phyloP scores from a whole-genome alignment of 2,888 invertebrate genomes.

The Brachypalpus laphriformis region DNA sequence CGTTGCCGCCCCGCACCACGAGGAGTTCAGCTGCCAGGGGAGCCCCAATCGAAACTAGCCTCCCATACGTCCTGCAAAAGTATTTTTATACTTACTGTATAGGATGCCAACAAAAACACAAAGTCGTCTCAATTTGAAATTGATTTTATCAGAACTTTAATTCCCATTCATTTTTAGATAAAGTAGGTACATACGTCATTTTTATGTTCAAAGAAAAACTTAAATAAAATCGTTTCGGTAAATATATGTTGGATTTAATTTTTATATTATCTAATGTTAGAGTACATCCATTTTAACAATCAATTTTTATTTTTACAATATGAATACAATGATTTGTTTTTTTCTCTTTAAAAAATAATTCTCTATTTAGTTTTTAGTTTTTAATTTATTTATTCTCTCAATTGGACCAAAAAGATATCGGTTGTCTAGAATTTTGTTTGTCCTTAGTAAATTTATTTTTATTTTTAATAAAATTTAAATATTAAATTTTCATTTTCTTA shows the following conservation, averaged over 20 bases:
- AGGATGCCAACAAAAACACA: too few relatives aligned
- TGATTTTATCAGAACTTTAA: constrained; percentile 44
- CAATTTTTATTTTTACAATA: constrained; percentile 41
- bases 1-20: too few relatives aligned
- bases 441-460: background rate
- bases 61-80: too few relatives aligned
- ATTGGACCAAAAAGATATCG: constrained; percentile 65
- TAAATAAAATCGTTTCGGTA: constrained; percentile 28
- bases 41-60: too few relatives aligned
- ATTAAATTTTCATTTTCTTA: constrained; percentile 58
- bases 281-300: constrained; percentile 65
- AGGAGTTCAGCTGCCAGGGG: too few relatives aligned
- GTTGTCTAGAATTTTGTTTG: constrained; percentile 40
- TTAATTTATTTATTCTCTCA: constrained; percentile 11
- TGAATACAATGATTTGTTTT: constrained; percentile 54
- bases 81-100: too few relatives aligned
- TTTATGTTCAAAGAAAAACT: constrained; percentile 28
- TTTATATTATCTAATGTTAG: constrained; percentile 43
- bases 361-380: constrained; percentile 1
- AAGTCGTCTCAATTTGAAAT: constrained; percentile 17
- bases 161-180: constrained; percentile 52
- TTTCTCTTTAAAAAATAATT: constrained; percentile 60
- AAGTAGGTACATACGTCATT: constrained; percentile 67
- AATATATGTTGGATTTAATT: constrained; percentile 26
- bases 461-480: constrained; percentile 61